Conservation (phyloP, 1,140 invertebrate genomes). For the Zophobas morio region DNA sequence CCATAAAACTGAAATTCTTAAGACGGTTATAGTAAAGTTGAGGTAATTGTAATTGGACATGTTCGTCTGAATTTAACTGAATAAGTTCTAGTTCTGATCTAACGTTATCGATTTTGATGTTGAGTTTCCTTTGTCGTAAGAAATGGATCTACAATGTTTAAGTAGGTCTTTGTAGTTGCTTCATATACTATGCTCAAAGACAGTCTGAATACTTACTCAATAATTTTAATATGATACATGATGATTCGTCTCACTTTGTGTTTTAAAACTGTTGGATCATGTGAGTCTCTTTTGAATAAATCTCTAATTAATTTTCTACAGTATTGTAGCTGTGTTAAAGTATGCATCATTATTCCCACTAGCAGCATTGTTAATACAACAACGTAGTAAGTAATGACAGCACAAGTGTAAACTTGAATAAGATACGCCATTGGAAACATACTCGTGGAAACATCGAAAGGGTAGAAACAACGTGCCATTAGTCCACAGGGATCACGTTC, state of each 20-base stretch:
- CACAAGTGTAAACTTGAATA: slow-evolving; percentile 24
- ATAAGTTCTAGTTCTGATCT: no score
- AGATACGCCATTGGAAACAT: slow-evolving; percentile 19
- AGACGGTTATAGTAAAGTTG: slow-evolving; percentile 32
- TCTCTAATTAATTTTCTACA: not conserved
- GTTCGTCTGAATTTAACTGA: not conserved
- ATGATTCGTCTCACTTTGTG: not conserved
- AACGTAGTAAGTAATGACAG: slow-evolving; percentile 1
- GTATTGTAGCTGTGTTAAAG: slow-evolving; percentile 11
- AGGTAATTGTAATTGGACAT: slow-evolving; percentile 27
- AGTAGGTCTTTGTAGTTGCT: no score
- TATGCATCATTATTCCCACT: slow-evolving; percentile 23
- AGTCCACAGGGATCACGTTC: slow-evolving; percentile 17
- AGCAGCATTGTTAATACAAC: slow-evolving; percentile 13
- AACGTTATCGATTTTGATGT: no score
- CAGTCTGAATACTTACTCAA: slow-evolving; percentile 10
- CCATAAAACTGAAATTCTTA: slow-evolving; percentile 51
- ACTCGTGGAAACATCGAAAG: slow-evolving; percentile 15
- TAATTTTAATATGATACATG: slow-evolving; percentile 18
- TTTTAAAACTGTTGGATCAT: not conserved
- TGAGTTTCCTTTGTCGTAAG: no score
- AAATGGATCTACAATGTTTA: no score
- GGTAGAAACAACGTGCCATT: slow-evolving; percentile 27
- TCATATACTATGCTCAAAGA: no score
- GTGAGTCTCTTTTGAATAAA: not conserved